These are phyloP conservation scores for Phainopepla nitens DNA, from an alignment of 2,113 vertebrate species.

Conservation along the genomic window DNA sequence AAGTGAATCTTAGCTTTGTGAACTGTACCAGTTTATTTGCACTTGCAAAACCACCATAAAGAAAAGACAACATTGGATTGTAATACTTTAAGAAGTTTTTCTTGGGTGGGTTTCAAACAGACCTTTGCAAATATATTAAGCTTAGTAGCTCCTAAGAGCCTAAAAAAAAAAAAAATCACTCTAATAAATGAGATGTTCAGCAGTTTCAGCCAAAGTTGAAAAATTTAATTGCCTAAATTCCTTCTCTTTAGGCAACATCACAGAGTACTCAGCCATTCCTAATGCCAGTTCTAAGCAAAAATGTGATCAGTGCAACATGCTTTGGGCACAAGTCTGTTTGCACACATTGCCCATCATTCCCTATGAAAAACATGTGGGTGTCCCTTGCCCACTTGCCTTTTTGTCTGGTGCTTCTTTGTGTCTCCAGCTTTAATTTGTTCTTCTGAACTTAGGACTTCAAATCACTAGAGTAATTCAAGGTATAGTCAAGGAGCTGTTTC, in stretches of 20 bases:
- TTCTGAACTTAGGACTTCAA: not conserved
- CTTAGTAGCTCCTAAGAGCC: not conserved
- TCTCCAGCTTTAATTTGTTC: not conserved
- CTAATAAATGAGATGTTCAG: not conserved
- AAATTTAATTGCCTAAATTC: not conserved
- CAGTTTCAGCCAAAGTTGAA: not conserved
- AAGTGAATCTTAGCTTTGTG: not conserved
- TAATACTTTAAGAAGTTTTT: not conserved
- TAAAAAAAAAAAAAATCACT: not conserved
- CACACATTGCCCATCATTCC: not conserved
- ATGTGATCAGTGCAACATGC: not conserved
- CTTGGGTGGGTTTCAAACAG: not conserved
- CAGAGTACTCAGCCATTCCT: not conserved
- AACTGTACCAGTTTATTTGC: not conserved
- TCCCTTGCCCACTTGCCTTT: not conserved
- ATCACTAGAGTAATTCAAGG: not conserved
- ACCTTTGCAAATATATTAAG: not conserved
- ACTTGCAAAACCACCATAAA: not conserved
- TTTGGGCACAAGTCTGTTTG: not conserved
- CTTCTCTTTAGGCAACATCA: not conserved
- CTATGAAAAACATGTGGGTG: fast-evolving
- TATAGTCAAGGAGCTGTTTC: not conserved
- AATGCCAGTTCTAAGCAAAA: not conserved
- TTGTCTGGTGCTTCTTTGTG: not conserved
- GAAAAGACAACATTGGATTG: not conserved